Evolutionary conservation across 2,797 vertebrate species (phyloP).

Genomic region (Pseudochirops cupreus): DNA sequence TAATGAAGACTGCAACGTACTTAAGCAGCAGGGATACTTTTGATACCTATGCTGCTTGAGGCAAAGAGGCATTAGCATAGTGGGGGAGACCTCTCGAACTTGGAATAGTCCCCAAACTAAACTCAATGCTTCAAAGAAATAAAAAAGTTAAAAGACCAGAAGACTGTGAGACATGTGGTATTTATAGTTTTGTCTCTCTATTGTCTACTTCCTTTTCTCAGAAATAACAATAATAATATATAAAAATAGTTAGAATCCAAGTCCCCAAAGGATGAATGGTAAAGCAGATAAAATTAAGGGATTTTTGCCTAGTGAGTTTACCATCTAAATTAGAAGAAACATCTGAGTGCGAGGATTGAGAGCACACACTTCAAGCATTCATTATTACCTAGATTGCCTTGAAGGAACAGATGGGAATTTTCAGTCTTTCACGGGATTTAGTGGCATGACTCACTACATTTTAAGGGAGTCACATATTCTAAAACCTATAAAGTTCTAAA

Average conservation of each 20-base stretch:
- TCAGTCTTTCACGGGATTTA: slow-evolving; percentile 49
- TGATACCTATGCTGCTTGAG: slow-evolving; percentile 64
- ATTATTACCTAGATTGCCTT: slow-evolving; percentile 6
- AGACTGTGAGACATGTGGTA: background rate
- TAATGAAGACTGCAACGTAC: slow-evolving; percentile 63
- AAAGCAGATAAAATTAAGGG: background rate
- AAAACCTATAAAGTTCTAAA: slow-evolving; percentile 64
- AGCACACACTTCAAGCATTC: background rate
- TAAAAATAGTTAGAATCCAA: slow-evolving; percentile 2
- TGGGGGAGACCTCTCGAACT: slow-evolving; percentile 34
- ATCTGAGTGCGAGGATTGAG: background rate
- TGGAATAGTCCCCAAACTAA: slow-evolving; percentile 57
- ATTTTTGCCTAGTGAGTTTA: background rate
- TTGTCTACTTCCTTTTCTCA: background rate
- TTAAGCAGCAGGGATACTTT: slow-evolving; percentile 66
- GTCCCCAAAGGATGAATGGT: background rate
- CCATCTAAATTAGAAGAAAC: slow-evolving; percentile 9
- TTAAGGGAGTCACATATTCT: slow-evolving; percentile 44
- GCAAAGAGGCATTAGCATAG: slow-evolving; percentile 66
- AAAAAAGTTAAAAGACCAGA: slow-evolving; percentile 56
- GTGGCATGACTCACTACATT: slow-evolving; percentile 31
- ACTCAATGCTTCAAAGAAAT: slow-evolving; percentile 56
- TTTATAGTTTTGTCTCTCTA: slow-evolving; percentile 36
- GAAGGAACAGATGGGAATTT: background rate
- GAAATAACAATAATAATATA: background rate